These are phyloP conservation scores for Calosoma granatense DNA, from an alignment of 1,140 invertebrate species.

Conservation along the genomic window DNA sequence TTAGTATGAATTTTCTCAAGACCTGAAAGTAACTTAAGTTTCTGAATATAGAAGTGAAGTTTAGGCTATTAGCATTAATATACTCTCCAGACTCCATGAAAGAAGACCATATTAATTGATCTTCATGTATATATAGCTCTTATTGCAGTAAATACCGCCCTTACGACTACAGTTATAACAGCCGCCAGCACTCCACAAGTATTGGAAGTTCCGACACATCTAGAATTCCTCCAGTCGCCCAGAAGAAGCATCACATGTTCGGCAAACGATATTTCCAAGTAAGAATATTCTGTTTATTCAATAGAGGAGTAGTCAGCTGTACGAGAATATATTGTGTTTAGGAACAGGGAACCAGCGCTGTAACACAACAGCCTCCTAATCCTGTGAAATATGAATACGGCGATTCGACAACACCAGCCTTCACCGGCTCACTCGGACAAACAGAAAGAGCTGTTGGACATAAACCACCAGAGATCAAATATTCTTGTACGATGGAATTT, in stretches of 20 bases:
- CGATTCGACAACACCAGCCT: slow-evolving; percentile 34
- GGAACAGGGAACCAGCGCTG: slow-evolving; percentile 22
- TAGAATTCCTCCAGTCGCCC: slow-evolving; percentile 58
- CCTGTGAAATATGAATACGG: slow-evolving; percentile 52
- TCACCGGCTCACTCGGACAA: slow-evolving; percentile 19
- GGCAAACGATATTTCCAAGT: slow-evolving; percentile 75
- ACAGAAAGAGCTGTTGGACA: slow-evolving; percentile 37
- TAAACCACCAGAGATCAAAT: slow-evolving; percentile 55
- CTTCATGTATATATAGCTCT: background rate
- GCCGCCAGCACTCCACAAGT: slow-evolving; percentile 29
- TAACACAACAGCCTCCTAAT: slow-evolving; percentile 36
- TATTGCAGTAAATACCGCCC: slow-evolving; percentile 59
- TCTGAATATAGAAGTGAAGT: no score
- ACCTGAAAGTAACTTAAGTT: no score
- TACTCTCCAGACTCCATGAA: no score
- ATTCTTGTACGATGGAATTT: slow-evolving; percentile 62
- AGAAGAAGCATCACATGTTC: slow-evolving; percentile 88
- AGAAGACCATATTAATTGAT: background rate
- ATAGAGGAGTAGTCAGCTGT: slow-evolving; percentile 1
- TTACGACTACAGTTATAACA: slow-evolving; percentile 60
- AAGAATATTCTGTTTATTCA: slow-evolving; percentile 12
- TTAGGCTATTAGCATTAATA: no score
- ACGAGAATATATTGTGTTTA: slow-evolving; percentile 9
- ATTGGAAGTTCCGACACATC: slow-evolving; percentile 25
- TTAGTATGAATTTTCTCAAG: no score